These are phyloP conservation scores for Zhengitettix transpicula DNA, from an alignment of 2,888 invertebrate species.

Conservation along the genomic window DNA sequence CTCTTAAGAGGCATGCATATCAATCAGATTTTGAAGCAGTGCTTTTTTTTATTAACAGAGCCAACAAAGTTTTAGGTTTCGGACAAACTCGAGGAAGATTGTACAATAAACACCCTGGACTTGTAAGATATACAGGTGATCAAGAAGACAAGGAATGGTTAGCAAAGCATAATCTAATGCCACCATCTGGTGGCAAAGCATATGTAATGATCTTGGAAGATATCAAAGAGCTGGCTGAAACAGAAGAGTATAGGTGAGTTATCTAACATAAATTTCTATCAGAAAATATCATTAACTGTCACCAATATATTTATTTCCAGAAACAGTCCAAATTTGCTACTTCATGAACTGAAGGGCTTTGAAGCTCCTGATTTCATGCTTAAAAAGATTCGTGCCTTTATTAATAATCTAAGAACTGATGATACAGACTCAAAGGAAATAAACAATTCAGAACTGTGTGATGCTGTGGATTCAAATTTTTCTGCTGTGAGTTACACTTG, in stretches of 20 bases:
- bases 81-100: slow-evolving; percentile 58
- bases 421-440: slow-evolving; percentile 17
- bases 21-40: not conserved
- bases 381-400: slow-evolving; percentile 52
- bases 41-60: slow-evolving; percentile 19
- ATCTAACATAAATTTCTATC: not conserved
- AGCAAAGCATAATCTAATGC: slow-evolving; percentile 55
- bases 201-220: slow-evolving; percentile 65
- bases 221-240: slow-evolving; percentile 53
- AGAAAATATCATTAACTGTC: not conserved
- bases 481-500: not conserved
- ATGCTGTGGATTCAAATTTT: slow-evolving; percentile 4
- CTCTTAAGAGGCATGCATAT: not conserved
- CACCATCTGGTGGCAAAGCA: slow-evolving; percentile 62
- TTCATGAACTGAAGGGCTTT: slow-evolving; percentile 56
- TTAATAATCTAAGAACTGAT: slow-evolving; percentile 29
- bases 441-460: slow-evolving; percentile 3
- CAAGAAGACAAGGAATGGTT: slow-evolving; percentile 70
- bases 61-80: slow-evolving; percentile 54
- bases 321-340: slow-evolving; percentile 42
- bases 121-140: slow-evolving; percentile 62
- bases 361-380: slow-evolving; percentile 58
- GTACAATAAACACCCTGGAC: slow-evolving; percentile 59
- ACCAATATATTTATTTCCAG: slow-evolving; percentile 14
- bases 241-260: slow-evolving; percentile 44